Conservation (phyloP, 2,113 vertebrate species). For the Mirza zaza region DNA sequence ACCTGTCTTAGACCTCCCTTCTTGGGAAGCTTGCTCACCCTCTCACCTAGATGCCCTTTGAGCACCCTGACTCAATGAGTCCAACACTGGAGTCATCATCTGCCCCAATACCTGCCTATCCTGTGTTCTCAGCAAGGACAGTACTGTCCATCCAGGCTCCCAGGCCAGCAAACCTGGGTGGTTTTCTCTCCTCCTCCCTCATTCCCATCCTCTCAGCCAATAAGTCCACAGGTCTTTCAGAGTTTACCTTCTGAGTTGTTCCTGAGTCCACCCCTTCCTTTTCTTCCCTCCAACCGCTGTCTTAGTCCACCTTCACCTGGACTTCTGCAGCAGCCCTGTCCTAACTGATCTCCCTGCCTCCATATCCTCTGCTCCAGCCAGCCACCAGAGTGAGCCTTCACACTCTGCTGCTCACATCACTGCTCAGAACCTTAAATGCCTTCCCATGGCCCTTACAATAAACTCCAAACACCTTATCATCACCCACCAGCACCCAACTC, state of each 20-base stretch:
- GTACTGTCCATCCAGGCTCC: background rate
- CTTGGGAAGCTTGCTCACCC: background rate
- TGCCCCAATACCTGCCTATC: background rate
- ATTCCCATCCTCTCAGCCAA: background rate
- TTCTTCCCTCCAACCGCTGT: background rate
- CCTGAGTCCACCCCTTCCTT: background rate
- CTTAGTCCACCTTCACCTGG: background rate
- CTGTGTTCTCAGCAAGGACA: background rate
- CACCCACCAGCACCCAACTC: background rate
- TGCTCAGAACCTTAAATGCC: background rate
- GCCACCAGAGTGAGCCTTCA: background rate
- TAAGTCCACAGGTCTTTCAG: background rate
- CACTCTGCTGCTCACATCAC: background rate
- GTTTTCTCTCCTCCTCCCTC: background rate
- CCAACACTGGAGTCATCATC: background rate
- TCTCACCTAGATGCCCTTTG: background rate
- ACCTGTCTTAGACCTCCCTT: background rate
- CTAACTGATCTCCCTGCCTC: background rate
- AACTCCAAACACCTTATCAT: background rate
- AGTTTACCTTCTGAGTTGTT: background rate
- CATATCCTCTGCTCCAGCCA: background rate
- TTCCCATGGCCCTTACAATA: background rate
- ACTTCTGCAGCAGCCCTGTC: background rate
- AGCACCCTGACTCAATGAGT: background rate
- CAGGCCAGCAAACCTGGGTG: background rate